A percentile compares a stretch with the other conserved stretches of the same genome.
phyloP scores from a whole-genome alignment of 53 echinoderm and acorn worm genomes.

The Pentamera pediparva region DNA sequence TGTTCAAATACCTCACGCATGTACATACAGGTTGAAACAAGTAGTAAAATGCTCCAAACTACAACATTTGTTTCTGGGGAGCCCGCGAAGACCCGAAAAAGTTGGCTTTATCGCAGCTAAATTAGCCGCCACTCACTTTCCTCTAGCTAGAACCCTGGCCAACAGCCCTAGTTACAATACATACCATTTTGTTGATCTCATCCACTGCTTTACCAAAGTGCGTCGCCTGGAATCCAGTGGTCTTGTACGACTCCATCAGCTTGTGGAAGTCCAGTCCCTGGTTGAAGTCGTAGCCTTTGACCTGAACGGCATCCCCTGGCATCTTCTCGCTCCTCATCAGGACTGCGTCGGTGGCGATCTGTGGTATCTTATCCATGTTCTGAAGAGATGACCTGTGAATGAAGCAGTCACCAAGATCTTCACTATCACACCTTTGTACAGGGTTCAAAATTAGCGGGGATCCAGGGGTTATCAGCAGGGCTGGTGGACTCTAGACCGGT shows the following conservation, averaged over 20 bases:
- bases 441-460: too few species aligned
- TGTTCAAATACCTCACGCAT: too few species aligned
- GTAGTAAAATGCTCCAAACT: not conserved
- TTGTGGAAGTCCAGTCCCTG: slow-evolving; percentile 83
- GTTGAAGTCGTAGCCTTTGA: slow-evolving; percentile 98
- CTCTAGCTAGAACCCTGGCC: too few species aligned
- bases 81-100: too few species aligned
- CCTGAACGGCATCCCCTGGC: slow-evolving; percentile 74
- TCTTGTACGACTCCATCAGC: slow-evolving; percentile 72
- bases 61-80: too few species aligned
- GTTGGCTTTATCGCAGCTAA: too few species aligned
- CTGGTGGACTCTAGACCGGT: too few species aligned
- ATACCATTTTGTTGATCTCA: slow-evolving; percentile 94
- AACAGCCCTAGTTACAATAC: not conserved
- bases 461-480: too few species aligned
- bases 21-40: too few species aligned
- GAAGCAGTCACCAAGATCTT: too few species aligned
- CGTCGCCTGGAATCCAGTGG: slow-evolving; percentile 90
- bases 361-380: slow-evolving; percentile 23
- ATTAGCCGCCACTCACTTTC: too few species aligned
- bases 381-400: slow-evolving; percentile 1
- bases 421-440: too few species aligned
- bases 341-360: slow-evolving; percentile 52
- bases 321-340: slow-evolving; percentile 61
- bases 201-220: slow-evolving; percentile 85